These are phyloP conservation scores for Hirudo medicinalis DNA, from an alignment of 1,140 invertebrate species.

Conservation along the genomic window DNA sequence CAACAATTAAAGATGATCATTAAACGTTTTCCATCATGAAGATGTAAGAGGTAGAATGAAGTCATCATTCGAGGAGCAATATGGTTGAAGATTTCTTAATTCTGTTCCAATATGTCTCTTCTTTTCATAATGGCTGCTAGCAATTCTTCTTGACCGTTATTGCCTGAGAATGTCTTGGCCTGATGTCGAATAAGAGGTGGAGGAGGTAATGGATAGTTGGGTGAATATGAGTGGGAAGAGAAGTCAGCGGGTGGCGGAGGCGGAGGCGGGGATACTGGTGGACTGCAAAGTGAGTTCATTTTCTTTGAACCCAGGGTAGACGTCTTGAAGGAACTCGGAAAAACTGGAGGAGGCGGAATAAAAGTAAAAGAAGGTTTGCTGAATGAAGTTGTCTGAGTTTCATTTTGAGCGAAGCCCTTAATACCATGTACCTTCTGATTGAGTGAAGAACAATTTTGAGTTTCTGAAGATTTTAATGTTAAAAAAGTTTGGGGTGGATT, in stretches of 20 bases:
- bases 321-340: not conserved
- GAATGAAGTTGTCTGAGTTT: not conserved
- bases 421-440: not conserved
- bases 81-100: too few species aligned
- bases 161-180: too few species aligned
- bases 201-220: not conserved
- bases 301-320: not conserved
- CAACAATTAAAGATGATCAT: too few species aligned
- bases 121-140: too few species aligned
- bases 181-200: not conserved
- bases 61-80: too few species aligned
- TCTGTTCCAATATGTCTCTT: too few species aligned
- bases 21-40: too few species aligned
- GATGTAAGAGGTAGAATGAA: too few species aligned
- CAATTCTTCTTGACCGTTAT: too few species aligned
- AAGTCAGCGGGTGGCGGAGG: not conserved
- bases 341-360: conserved; percentile 3
- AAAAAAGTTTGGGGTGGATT: not conserved
- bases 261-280: not conserved
- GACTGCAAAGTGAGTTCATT: not conserved
- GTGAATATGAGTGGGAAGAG: not conserved
- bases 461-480: not conserved
- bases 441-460: not conserved
- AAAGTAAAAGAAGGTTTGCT: not conserved
- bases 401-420: not conserved